Conservation (phyloP, 2,888 invertebrate species). For the Neuroscelio doddi region DNA sequence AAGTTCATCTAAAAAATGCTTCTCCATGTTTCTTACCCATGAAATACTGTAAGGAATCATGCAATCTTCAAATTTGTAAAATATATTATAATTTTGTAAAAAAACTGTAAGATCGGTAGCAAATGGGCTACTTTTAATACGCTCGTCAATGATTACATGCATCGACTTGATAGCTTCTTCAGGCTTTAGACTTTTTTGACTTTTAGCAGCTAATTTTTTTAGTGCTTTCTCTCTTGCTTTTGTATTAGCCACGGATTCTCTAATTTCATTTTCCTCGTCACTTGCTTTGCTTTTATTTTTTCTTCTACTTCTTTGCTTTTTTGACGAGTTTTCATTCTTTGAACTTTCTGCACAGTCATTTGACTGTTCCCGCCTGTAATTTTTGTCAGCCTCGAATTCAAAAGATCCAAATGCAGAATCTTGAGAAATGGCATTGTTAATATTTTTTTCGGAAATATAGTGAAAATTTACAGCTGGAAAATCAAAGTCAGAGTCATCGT, state of each 20-base stretch:
- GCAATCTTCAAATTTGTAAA: conserved; percentile 61
- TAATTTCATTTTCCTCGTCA: conserved; percentile 12
- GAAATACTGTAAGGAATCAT: conserved; percentile 68
- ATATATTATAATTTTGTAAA: conserved; percentile 60
- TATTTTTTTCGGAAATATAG: conserved; percentile 11
- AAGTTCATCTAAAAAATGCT: conserved; percentile 52
- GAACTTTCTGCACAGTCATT: no score
- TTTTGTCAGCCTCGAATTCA: conserved; percentile 7
- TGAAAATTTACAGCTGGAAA: conserved; percentile 39
- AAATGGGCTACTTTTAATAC: conserved; percentile 45
- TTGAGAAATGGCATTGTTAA: conserved; percentile 4
- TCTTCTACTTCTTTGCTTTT: conserved; percentile 11
- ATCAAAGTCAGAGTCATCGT: conserved; percentile 30
- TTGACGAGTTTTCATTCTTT: conserved; percentile 3
- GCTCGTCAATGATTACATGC: conserved; percentile 56
- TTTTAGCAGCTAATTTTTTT: conserved; percentile 50
- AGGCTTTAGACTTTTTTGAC: conserved; percentile 54
- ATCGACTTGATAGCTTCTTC: conserved; percentile 62
- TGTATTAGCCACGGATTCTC: conserved; percentile 33
- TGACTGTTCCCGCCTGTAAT: conserved; percentile 1
- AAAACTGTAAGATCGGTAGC: conserved; percentile 55
- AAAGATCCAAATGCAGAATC: conserved; percentile 11
- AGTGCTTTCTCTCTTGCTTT: conserved; percentile 50
- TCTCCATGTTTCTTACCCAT: conserved; percentile 68
- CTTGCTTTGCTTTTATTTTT: conserved; percentile 14